Evolutionary conservation across 1,140 invertebrate genomes (phyloP).

Genomic region (Medauroidea extradentata): DNA sequence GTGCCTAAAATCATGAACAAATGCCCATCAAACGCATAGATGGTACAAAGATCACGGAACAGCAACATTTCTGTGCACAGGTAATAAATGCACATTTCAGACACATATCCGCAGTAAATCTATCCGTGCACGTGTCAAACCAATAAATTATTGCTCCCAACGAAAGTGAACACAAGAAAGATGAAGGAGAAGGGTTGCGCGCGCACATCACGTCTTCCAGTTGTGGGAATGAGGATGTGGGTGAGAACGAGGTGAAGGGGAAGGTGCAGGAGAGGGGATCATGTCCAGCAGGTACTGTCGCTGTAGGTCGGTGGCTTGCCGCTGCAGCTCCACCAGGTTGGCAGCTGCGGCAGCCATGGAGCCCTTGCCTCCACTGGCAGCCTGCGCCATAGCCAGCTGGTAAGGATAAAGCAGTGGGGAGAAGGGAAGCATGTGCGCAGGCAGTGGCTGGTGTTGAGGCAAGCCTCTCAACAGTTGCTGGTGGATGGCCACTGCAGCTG

Average conservation of each 20-base stretch:
- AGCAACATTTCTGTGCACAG: too few species aligned
- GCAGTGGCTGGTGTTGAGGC: constrained; percentile 41
- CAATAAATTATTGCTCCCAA: too few species aligned
- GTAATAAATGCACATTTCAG: too few species aligned
- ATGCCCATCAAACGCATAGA: too few species aligned
- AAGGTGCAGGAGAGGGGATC: constrained; percentile 65
- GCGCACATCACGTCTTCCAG: constrained; percentile 16
- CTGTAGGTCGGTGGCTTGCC: constrained; percentile 80
- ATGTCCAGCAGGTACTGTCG: constrained; percentile 94
- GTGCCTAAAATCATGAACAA: too few species aligned
- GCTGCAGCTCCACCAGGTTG: constrained; percentile 67
- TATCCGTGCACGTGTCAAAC: too few species aligned
- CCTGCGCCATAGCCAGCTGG: constrained; percentile 77
- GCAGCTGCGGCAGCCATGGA: constrained; percentile 46
- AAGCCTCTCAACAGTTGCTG: constrained; percentile 57
- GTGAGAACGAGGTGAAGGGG: constrained; percentile 22
- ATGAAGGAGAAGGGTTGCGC: too few species aligned
- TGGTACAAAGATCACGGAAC: too few species aligned
- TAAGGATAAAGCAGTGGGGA: constrained; percentile 81
- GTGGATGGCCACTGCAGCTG: constrained; percentile 74
- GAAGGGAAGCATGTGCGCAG: constrained; percentile 80
- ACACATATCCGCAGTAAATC: too few species aligned
- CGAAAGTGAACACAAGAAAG: too few species aligned
- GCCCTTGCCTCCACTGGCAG: constrained; percentile 51
- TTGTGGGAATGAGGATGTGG: constrained; percentile 11